These are phyloP conservation scores for Cyrtonyx montezumae DNA, from an alignment of 2,113 vertebrate species.

Conservation along the genomic window DNA sequence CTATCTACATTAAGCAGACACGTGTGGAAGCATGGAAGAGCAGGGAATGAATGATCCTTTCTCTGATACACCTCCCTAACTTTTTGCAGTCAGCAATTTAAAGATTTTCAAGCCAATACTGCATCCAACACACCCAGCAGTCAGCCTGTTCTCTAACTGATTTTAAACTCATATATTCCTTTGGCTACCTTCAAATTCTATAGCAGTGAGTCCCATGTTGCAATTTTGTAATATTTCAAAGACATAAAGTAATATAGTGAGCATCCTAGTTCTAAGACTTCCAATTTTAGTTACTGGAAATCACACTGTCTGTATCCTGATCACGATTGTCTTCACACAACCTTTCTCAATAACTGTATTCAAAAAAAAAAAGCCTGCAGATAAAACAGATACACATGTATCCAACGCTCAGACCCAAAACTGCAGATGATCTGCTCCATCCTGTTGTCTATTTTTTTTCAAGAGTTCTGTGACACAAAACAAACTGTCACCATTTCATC, in stretches of 20 bases:
- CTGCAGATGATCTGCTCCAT: neutral
- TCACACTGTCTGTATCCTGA: constrained; percentile 45
- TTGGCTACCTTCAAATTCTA: constrained; percentile 9
- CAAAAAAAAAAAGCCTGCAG: neutral
- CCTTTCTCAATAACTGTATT: neutral
- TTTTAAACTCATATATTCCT: constrained; percentile 1
- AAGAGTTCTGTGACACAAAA: neutral
- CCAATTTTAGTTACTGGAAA: constrained; percentile 45
- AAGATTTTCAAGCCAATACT: neutral
- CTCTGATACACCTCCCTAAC: neutral
- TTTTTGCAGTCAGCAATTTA: neutral
- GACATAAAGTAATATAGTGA: constrained; percentile 10
- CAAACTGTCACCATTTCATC: constrained; percentile 7
- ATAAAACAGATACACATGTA: constrained; percentile 4
- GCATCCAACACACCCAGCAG: neutral
- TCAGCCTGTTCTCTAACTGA: constrained; percentile 5
- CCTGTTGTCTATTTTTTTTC: constrained; percentile 21
- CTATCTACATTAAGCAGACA: neutral
- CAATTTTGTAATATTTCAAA: neutral
- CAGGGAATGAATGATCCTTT: neutral
- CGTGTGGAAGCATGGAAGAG: neutral
- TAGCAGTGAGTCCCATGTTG: neutral
- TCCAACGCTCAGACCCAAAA: constrained; percentile 21
- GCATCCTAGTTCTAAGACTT: constrained; percentile 13
- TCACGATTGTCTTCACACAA: neutral